Base-by-base conservation (phyloP, 1,140 invertebrate species). In the Halictus rubicundus region DNA sequence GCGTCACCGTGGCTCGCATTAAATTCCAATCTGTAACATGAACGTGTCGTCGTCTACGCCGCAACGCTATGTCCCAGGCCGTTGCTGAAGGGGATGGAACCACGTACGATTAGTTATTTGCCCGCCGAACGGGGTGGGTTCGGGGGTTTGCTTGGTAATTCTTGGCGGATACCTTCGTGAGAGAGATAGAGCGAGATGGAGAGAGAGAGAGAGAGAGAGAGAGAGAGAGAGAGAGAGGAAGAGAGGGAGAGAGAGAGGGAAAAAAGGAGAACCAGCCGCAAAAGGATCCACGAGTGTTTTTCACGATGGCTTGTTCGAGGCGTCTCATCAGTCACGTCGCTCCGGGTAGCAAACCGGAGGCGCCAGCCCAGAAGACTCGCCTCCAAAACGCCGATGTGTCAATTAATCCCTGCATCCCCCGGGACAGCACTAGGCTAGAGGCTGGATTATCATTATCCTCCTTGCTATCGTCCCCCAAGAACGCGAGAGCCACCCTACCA, bases 11-110 rank as follows among this genome's bases (percentile, higher is more conserved):
- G 79, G 49, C 75, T 80, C 88, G 88, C 88, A 92, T 92, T 90
- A 92, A 91, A 91, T 91, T 91, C 90, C 89, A 92, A 91, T 92
- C 89, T 90, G 91, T 91, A 88, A 91, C 88, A 88, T 86, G 88
- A 84, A 88, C 86, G 88, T 87, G 87, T 73, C 82, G 32, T 32
- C 76, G 42, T 78, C 68, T 69, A 42, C 82, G 82, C 78, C 73
- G 77, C 86, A 80, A 78, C 68, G 68, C 42, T 46, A 14, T 73
- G 77, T 81, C 71, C 60, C 49, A 25, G 68, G 27, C 60, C 5
- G 27, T 52, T 27, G 6, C 21, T 57, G 42, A 86, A 32, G 64
- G 27, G 46, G 54, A 6, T 57, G 74, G 65, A 70, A 82, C 77
- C 82, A 68, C 77, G 82, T 83, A 87, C 90, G 89, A 91, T 90